Percentiles rank a stretch among this genome's conserved stretches.
These are phyloP conservation scores for Platycheirus rosarum DNA, from an alignment of 2,888 invertebrate species.

Conservation along the genomic window DNA sequence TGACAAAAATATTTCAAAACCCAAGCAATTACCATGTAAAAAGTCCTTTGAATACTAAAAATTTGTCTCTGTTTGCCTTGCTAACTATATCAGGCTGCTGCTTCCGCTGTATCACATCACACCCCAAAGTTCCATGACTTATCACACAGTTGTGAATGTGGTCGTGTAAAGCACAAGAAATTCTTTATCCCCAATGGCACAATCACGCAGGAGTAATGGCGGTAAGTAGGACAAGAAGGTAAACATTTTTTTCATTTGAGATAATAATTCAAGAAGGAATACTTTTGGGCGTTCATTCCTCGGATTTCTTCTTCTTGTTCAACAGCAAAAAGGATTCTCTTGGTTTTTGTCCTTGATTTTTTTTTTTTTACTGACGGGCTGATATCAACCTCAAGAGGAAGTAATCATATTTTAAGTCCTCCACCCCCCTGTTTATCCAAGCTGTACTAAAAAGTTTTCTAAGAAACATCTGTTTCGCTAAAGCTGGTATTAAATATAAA, in stretches of 20 bases:
- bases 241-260: constrained; percentile 25
- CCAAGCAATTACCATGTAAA: constrained; percentile 64
- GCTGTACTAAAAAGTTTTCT: neutral
- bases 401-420: constrained; percentile 40
- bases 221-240: constrained; percentile 41
- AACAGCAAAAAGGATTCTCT: constrained; percentile 17
- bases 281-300: neutral
- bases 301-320: constrained; percentile 16
- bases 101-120: neutral
- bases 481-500: constrained; percentile 7
- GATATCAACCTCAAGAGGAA: constrained; percentile 65
- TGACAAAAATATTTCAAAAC: constrained; percentile 20
- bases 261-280: constrained; percentile 13
- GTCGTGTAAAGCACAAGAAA: constrained; percentile 30
- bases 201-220: constrained; percentile 43
- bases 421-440: neutral
- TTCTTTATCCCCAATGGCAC: constrained; percentile 51
- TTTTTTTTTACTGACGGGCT: constrained; percentile 7
- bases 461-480: constrained; percentile 28
- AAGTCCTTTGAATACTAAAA: constrained; percentile 46
- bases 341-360: constrained; percentile 9
- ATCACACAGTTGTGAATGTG: constrained; percentile 54
- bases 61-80: neutral
- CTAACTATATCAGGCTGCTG: neutral
- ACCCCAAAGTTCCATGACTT: constrained; percentile 41